Evolutionary conservation across 1,140 invertebrate genomes (phyloP).

Genomic region (Chymomyza costata): DNA sequence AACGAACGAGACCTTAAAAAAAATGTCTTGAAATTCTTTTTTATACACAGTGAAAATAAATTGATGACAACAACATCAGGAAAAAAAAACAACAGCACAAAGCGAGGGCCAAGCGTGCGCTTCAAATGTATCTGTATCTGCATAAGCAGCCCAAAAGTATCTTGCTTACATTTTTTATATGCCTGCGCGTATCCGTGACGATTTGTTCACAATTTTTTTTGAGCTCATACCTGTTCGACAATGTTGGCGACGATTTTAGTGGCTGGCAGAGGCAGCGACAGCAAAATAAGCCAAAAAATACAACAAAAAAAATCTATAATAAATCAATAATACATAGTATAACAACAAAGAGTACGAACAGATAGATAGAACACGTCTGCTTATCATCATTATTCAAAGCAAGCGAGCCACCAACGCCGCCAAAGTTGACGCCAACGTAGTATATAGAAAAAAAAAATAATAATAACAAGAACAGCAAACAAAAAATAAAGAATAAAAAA

Average conservation of each 20-base stretch:
- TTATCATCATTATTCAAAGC: slow-evolving; percentile 73
- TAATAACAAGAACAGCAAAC: slow-evolving; percentile 70
- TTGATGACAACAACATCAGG: slow-evolving; percentile 69
- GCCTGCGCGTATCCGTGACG: slow-evolving; percentile 58
- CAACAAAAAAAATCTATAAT: slow-evolving; percentile 32
- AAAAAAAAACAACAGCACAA: slow-evolving; percentile 66
- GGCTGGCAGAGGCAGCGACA: too few relatives aligned
- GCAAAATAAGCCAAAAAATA: slow-evolving; percentile 33
- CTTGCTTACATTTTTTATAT: slow-evolving; percentile 37
- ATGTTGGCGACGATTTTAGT: slow-evolving; percentile 37
- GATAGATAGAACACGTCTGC: slow-evolving; percentile 22
- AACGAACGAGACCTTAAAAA: too few relatives aligned
- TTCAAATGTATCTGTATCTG: slow-evolving; percentile 68
- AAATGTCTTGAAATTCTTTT: too few relatives aligned
- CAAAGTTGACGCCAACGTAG: slow-evolving; percentile 14
- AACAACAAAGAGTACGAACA: slow-evolving; percentile 24
- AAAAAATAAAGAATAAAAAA: slow-evolving; percentile 19
- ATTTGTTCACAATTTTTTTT: too few relatives aligned
- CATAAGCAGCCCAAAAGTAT: slow-evolving; percentile 20
- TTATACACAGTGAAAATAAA: slow-evolving; percentile 51
- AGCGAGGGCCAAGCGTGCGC: slow-evolving; percentile 57
- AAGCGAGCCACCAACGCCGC: slow-evolving; percentile 54
- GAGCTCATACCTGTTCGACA: slow-evolving; percentile 40
- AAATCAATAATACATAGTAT: slow-evolving; percentile 64
- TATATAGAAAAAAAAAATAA: slow-evolving; percentile 55